Evolutionary conservation across 2,113 vertebrate species (phyloP), one percentile per base, ranked within the genome.

Genomic region (Halichoeres trimaculatus): DNA sequence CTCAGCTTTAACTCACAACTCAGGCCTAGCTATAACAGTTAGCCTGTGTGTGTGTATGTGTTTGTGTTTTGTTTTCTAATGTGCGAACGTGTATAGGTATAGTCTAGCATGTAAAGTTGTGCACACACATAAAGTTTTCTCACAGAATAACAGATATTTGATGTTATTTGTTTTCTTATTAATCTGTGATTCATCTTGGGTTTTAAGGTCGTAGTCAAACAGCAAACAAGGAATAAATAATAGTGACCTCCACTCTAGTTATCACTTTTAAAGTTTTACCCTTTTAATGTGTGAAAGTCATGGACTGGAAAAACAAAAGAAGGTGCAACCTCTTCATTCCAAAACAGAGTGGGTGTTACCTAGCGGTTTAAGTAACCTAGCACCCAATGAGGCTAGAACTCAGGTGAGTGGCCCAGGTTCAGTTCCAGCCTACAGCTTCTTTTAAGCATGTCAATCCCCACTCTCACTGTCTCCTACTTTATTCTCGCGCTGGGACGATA

Each of bases 1-100:
- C 74, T 81, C 67, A 55, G 72, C 80, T 77, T 67, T 76, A 80
- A 80, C 69, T 90, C 75, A 73, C 76, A 86, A 40, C 74, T 87
- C 67, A 69, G 66, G 30, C 60, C 58, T 30, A 64, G 54, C 62
- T 72, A 13, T 84, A 74, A 76, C 61, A 76, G 76, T 83, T 60
- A 75, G 65, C 58, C 38, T 48, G 55, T 53, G 54, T 36, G 43
- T 40, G 43, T 17, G 23, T 61, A 36, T 64, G 57, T 12, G 19
- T 30, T 3, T 30, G 30, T 30, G 41, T 30, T 30, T 30, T 30
- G 3, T 30, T 19, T 45, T 43, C 17, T 19, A 45, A 17, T 45
- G 16, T 22, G n/a, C n/a, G n/a, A n/a, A n/a, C n/a, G 34, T 66
- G 53, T 65, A 53, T 10, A 13, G 30, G 30, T 30, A 6, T 30